Evolutionary conservation across 1,140 invertebrate genomes (phyloP).

Genomic region (Thereuonema tuberculata): DNA sequence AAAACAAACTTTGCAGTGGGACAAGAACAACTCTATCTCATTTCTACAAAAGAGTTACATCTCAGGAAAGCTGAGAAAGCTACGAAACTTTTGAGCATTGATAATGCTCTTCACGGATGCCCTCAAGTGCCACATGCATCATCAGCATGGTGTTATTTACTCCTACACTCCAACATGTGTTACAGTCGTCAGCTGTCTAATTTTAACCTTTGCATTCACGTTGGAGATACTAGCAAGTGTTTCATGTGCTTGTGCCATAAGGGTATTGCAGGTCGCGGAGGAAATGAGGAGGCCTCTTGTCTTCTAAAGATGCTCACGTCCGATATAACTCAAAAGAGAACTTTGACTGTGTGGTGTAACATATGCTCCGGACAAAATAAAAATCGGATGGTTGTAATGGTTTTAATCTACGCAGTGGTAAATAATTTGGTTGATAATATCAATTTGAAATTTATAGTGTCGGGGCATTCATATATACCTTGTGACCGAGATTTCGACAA

Average conservation of each 20-base stretch:
- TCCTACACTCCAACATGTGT: not conserved
- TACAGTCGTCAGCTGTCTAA: not conserved
- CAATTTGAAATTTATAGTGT: too few relatives aligned
- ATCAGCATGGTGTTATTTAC: not conserved
- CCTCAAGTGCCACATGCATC: not conserved
- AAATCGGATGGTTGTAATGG: too few relatives aligned
- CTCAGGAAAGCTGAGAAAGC: not conserved
- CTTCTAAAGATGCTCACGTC: not conserved
- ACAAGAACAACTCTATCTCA: not conserved
- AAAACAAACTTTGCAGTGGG: not conserved
- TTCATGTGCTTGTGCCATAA: not conserved
- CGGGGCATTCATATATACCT: too few relatives aligned
- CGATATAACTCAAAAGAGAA: not conserved
- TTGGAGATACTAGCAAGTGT: not conserved
- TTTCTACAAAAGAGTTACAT: not conserved
- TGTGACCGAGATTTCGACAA: too few relatives aligned
- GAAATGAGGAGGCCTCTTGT: not conserved
- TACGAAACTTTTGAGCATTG: not conserved
- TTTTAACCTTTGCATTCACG: not conserved
- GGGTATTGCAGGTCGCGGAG: not conserved
- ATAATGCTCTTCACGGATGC: not conserved
- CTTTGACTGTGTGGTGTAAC: too few relatives aligned
- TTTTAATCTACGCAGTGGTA: too few relatives aligned
- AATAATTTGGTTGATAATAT: too few relatives aligned
- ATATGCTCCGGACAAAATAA: too few relatives aligned